These are phyloP conservation scores for Eupleurogrammus muticus DNA, from an alignment of 2,797 vertebrate species.

Conservation along the genomic window DNA sequence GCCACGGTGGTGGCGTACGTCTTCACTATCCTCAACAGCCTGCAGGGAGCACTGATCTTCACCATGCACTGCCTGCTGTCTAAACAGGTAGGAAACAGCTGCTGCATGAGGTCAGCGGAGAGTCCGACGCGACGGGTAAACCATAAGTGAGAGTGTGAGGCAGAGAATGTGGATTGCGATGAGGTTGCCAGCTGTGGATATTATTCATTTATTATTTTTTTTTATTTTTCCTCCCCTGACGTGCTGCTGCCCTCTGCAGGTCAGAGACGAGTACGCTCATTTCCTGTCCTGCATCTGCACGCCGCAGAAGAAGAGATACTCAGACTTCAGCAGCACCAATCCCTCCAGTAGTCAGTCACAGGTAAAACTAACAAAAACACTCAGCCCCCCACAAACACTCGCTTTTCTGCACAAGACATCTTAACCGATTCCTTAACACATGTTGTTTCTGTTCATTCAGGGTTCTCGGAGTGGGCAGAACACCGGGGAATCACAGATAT, in stretches of 20 bases:
- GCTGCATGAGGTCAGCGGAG: background rate
- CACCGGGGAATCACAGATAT: slow-evolving; percentile 76
- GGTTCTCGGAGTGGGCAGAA: slow-evolving; percentile 62
- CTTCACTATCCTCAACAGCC: slow-evolving; percentile 88
- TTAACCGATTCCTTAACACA: slow-evolving; percentile 13
- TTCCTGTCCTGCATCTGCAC: slow-evolving; percentile 75
- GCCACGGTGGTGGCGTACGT: slow-evolving; percentile 73
- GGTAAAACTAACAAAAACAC: too few species aligned
- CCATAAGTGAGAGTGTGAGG: background rate
- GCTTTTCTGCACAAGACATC: background rate
- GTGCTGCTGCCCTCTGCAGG: slow-evolving; percentile 79
- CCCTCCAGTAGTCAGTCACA: slow-evolving; percentile 80
- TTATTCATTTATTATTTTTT: too few species aligned
- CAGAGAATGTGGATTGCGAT: background rate
- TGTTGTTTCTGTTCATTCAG: slow-evolving; percentile 38
- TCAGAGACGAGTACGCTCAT: slow-evolving; percentile 88
- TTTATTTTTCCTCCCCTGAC: slow-evolving; percentile 11
- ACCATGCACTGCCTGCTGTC: slow-evolving; percentile 90
- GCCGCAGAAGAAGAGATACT: slow-evolving; percentile 81
- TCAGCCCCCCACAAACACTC: background rate
- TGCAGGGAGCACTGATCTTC: slow-evolving; percentile 91
- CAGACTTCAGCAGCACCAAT: slow-evolving; percentile 81
- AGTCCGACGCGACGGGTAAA: background rate
- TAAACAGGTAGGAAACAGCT: slow-evolving; percentile 81
- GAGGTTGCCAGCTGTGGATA: background rate